phyloP scores from a whole-genome alignment of 2,888 invertebrate species.

The Synanthedon myopaeformis region DNA sequence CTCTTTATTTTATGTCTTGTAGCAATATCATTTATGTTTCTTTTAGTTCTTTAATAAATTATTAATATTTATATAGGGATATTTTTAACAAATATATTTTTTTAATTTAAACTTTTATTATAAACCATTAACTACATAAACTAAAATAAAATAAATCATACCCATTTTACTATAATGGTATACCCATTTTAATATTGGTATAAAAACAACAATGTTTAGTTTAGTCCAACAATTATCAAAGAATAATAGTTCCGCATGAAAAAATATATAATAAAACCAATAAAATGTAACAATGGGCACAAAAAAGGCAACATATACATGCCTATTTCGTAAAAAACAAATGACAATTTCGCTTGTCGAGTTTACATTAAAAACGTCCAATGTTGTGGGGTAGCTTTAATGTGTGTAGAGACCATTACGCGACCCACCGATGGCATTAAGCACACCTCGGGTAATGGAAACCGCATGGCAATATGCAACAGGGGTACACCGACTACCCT shows the following conservation, averaged over 20 bases:
- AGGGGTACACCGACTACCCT: slow-evolving; percentile 28
- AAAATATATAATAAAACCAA: slow-evolving; percentile 45
- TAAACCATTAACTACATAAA: no score
- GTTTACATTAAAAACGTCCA: slow-evolving; percentile 46
- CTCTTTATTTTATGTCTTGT: no score
- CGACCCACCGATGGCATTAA: slow-evolving; percentile 41
- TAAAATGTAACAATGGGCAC: slow-evolving; percentile 40
- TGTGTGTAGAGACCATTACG: slow-evolving; percentile 53
- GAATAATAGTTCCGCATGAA: slow-evolving; percentile 16
- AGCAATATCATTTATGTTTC: no score
- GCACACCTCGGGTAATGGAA: slow-evolving; percentile 53
- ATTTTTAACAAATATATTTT: no score
- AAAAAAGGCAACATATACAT: slow-evolving; percentile 33
- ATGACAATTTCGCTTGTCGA: slow-evolving; percentile 50
- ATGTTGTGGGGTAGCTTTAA: slow-evolving; percentile 47
- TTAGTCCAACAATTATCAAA: neutral
- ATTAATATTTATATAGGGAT: no score
- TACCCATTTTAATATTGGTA: no score
- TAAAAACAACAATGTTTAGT: no score
- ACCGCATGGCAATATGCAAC: slow-evolving; percentile 47
- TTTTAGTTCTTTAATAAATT: no score
- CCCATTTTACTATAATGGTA: no score
- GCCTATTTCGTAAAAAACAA: slow-evolving; percentile 47
- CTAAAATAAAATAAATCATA: no score
- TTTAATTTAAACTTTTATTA: no score